Conservation (phyloP, 2,888 invertebrate species). For the Mesorhabditis sp. region DNA sequence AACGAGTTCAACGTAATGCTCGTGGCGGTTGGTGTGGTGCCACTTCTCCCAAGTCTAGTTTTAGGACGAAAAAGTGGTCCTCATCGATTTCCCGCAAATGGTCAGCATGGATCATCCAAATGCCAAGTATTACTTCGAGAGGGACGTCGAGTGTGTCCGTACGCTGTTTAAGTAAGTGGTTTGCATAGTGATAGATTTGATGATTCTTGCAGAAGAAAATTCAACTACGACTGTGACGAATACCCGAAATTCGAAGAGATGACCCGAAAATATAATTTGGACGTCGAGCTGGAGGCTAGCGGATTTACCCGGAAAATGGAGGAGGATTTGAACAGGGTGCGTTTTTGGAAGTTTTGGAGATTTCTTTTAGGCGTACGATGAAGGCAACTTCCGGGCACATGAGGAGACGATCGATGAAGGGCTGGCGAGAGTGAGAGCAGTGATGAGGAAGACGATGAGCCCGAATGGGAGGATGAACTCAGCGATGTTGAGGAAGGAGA, state of each 20-base stretch:
- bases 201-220: conserved; percentile 79
- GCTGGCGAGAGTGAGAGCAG: conserved; percentile 21
- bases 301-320: conserved; percentile 74
- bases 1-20: conserved; percentile 97
- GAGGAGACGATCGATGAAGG: conserved; percentile 21
- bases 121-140: conserved; percentile 84
- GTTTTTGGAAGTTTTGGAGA: not conserved
- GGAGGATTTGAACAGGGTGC: conserved; percentile 47
- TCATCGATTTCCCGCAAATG: conserved; percentile 99
- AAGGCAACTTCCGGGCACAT: conserved; percentile 50
- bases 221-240: conserved; percentile 77
- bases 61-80: conserved; percentile 70
- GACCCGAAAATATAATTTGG: conserved; percentile 72
- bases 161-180: conserved; percentile 60
- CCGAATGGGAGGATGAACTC: conserved; percentile 19
- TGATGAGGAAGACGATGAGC: conserved; percentile 16
- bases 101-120: conserved; percentile 87
- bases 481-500: conserved; percentile 19
- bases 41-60: conserved; percentile 7
- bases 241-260: conserved; percentile 61
- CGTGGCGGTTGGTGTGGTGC: conserved; percentile 19
- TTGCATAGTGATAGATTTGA: not conserved
- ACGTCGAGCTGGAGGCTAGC: conserved; percentile 84
- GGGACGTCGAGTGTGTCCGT: conserved; percentile 87
- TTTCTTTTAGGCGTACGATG: conserved; percentile 47